phyloP scores from a whole-genome alignment of 2,888 invertebrate species.

The Germaria angustata region DNA sequence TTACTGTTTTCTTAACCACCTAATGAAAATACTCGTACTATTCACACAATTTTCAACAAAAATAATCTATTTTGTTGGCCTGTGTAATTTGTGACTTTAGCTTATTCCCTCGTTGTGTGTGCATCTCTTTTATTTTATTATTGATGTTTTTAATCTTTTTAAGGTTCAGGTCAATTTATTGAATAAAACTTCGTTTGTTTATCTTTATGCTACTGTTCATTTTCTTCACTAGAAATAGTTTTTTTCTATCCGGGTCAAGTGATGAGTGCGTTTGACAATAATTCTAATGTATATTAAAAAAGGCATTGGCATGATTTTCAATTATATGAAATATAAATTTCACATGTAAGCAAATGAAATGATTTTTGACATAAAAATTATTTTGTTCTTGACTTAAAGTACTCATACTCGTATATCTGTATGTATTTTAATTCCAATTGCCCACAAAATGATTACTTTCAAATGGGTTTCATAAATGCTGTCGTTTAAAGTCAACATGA shows the following conservation, averaged over 20 bases:
- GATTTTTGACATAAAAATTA: not conserved
- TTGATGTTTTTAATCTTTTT: constrained; percentile 46
- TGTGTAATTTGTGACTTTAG: constrained; percentile 45
- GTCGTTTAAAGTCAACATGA: too few relatives aligned
- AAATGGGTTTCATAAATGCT: too few relatives aligned
- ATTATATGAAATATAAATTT: not conserved
- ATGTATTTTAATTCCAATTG: too few relatives aligned
- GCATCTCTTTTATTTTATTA: not conserved
- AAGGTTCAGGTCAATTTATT: constrained; percentile 52
- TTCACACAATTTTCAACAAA: too few relatives aligned
- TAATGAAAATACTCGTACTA: too few relatives aligned
- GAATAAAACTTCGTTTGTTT: constrained; percentile 7
- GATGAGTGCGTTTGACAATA: constrained; percentile 20
- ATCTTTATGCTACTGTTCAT: not conserved
- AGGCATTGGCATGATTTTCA: not conserved
- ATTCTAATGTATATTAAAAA: constrained; percentile 22
- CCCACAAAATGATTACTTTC: too few relatives aligned
- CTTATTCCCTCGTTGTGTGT: not conserved
- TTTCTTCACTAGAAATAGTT: not conserved
- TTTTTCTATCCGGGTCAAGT: constrained; percentile 47
- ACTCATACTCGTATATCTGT: too few relatives aligned
- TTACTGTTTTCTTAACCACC: too few relatives aligned
- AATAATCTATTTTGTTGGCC: too few relatives aligned
- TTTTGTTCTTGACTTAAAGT: too few relatives aligned
- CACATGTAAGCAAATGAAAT: not conserved